Percentiles rank a stretch among this genome's conserved stretches.
These are phyloP conservation scores for Nysson spinosus DNA, from an alignment of 2,888 invertebrate species.

Conservation along the genomic window DNA sequence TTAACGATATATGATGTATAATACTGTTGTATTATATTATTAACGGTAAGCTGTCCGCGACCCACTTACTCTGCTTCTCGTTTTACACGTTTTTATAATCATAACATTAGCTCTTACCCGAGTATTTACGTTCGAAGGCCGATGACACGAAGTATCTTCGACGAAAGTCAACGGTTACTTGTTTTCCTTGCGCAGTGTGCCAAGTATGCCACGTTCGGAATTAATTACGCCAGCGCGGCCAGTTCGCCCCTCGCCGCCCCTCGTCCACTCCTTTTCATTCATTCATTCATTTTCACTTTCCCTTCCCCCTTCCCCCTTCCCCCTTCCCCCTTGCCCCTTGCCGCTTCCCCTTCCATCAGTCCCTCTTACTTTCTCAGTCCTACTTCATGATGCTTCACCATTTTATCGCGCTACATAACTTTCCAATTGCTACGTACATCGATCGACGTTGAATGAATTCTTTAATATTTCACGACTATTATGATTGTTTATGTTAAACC, in stretches of 20 bases:
- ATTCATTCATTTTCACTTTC: slow-evolving; percentile 55
- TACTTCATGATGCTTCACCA: not conserved
- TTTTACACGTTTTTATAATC: too few species aligned
- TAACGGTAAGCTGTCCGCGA: too few species aligned
- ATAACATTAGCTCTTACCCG: too few species aligned
- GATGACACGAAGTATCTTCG: slow-evolving; percentile 52
- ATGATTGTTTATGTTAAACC: too few species aligned
- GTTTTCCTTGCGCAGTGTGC: slow-evolving; percentile 55
- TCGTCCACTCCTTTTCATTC: slow-evolving; percentile 38
- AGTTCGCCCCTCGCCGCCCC: slow-evolving; percentile 37
- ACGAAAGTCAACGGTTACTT: slow-evolving; percentile 66
- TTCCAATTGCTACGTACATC: too few species aligned
- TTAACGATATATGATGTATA: too few species aligned
- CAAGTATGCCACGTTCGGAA: slow-evolving; percentile 57
- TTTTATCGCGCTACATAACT: too few species aligned
- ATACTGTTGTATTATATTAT: too few species aligned
- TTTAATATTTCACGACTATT: too few species aligned
- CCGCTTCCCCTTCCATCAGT: not conserved
- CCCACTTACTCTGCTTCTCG: too few species aligned
- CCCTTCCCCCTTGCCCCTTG: not conserved
- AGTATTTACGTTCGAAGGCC: slow-evolving; percentile 23
- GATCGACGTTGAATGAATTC: too few species aligned
- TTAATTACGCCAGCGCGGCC: slow-evolving; percentile 65
- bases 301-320: slow-evolving; percentile 16
- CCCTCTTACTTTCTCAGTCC: not conserved